Evolutionary conservation across 2,797 vertebrate genomes (phyloP).

Genomic region (Rhodeus uyekii): DNA sequence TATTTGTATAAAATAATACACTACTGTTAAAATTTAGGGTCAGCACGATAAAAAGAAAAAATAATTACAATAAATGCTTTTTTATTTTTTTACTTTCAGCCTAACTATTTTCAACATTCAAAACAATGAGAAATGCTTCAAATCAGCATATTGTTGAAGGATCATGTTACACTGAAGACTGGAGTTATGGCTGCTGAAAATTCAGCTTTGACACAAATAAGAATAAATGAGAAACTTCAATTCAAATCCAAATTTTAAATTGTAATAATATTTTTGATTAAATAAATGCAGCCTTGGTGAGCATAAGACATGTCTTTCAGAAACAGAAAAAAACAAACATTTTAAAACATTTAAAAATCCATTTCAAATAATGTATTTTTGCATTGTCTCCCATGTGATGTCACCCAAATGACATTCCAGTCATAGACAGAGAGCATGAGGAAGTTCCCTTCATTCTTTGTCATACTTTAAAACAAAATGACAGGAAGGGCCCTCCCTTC

Average conservation of each 20-base stretch:
- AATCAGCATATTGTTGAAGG: background rate
- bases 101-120: background rate
- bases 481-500: conserved; percentile 74
- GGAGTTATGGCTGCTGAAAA: background rate
- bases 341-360: background rate
- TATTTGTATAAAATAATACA: too few relatives aligned
- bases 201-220: background rate
- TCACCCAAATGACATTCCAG: conserved; percentile 29
- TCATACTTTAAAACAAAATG: conserved; percentile 48
- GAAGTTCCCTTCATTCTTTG: conserved; percentile 57
- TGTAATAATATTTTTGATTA: background rate
- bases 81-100: background rate
- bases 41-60: too few relatives aligned
- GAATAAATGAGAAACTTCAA: background rate
- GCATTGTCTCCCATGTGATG: background rate
- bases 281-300: background rate
- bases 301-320: background rate
- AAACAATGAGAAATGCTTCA: background rate
- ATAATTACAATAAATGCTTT: background rate
- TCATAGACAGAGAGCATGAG: conserved; percentile 30
- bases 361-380: background rate
- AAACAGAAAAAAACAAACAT: background rate
- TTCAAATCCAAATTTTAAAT: background rate
- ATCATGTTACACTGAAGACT: background rate
- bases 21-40: too few relatives aligned